Evolutionary conservation across 2,888 invertebrate genomes (phyloP).

Genomic region (Coenonympha arcania): DNA sequence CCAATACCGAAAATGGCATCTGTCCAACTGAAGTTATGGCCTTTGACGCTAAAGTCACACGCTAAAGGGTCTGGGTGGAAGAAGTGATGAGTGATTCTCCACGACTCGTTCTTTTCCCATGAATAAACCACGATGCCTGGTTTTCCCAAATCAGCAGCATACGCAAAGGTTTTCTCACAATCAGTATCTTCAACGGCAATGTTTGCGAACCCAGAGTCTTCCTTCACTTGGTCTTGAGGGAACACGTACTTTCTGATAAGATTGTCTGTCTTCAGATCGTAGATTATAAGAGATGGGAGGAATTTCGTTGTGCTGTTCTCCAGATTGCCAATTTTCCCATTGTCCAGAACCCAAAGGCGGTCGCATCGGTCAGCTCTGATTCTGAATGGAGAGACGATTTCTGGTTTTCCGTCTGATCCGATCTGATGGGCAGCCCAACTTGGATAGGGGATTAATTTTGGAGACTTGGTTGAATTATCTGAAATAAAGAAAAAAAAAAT

Average conservation of each 20-base stretch:
- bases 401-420: conserved; percentile 63
- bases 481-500: conserved; percentile 51
- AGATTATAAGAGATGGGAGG: conserved; percentile 79
- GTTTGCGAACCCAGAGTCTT: conserved; percentile 81
- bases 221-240: conserved; percentile 77
- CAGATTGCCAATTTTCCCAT: conserved; percentile 78
- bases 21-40: conserved; percentile 81
- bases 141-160: conserved; percentile 80
- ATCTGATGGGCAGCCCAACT: conserved; percentile 84
- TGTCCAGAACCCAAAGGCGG: conserved; percentile 85
- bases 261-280: conserved; percentile 81
- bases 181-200: conserved; percentile 83
- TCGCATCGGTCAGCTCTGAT: conserved; percentile 83
- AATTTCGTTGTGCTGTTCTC: conserved; percentile 64
- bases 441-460: conserved; percentile 83
- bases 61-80: conserved; percentile 82
- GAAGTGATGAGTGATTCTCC: conserved; percentile 81
- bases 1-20: conserved; percentile 85
- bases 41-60: conserved; percentile 81
- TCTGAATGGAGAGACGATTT: conserved; percentile 82
- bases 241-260: conserved; percentile 78
- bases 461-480: conserved; percentile 79
- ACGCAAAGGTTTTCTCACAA: conserved; percentile 82
- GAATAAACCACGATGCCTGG: conserved; percentile 84
- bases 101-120: conserved; percentile 80